Conservation (phyloP, 2,113 vertebrate genomes). For the Alligator mississippiensis region DNA sequence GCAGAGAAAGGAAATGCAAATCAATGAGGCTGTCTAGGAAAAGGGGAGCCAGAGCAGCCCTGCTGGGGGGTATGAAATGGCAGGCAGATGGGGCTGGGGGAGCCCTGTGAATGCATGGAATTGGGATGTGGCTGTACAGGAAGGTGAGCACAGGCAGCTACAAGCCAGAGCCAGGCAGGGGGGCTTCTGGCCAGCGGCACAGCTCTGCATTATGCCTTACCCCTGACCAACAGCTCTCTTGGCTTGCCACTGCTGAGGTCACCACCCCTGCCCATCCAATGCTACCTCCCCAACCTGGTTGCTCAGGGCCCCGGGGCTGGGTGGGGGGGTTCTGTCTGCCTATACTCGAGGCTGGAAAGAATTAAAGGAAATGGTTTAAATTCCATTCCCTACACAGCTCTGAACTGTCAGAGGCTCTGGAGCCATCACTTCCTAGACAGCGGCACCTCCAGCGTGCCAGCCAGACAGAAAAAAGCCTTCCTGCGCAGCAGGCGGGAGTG, state of each 20-base stretch:
- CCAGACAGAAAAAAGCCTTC: neutral
- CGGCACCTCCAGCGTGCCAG: neutral
- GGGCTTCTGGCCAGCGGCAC: fast-evolving
- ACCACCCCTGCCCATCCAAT: neutral
- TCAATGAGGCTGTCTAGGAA: too few relatives aligned
- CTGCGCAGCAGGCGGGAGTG: neutral
- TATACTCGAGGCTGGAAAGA: neutral
- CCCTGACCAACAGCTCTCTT: neutral
- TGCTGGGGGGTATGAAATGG: neutral
- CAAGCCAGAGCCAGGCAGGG: slow-evolving; percentile 4
- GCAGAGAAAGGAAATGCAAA: neutral
- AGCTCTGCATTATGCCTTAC: neutral
- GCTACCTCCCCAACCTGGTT: neutral
- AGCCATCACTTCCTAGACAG: neutral
- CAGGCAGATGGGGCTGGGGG: neutral
- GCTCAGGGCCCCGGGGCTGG: too few relatives aligned
- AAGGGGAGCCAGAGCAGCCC: too few relatives aligned
- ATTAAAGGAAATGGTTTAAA: neutral
- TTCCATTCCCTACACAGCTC: neutral
- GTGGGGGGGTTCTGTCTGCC: neutral
- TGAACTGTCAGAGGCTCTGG: neutral
- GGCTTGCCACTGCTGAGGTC: neutral
- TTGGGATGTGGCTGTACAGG: neutral
- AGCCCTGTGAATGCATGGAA: neutral
- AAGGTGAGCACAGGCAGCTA: neutral